Conservation (phyloP, 2,113 vertebrate genomes). For the Prionailurus viverrinus region DNA sequence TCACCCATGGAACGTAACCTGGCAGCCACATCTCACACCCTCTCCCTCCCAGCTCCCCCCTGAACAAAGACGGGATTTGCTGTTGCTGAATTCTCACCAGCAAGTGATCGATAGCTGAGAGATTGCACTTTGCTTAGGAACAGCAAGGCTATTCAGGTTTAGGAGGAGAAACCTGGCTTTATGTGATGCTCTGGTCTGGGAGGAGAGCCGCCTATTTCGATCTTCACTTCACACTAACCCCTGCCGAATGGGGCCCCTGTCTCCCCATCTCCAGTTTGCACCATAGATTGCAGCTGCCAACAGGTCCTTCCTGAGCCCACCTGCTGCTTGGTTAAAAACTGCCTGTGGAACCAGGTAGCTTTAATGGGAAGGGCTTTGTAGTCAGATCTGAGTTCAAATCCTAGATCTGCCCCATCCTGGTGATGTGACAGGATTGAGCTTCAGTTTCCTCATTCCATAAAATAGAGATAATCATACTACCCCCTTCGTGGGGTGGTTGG, state of each 20-base stretch:
- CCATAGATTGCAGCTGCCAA: neutral
- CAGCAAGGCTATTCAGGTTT: neutral
- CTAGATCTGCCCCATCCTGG: accelerated
- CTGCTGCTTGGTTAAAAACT: neutral
- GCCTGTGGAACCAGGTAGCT: neutral
- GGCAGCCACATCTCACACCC: accelerated
- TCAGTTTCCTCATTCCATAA: neutral
- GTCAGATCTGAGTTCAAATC: neutral
- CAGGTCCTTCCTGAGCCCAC: neutral
- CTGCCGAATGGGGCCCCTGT: accelerated
- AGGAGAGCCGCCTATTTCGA: too few species aligned
- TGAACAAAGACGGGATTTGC: accelerated
- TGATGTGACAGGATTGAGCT: neutral
- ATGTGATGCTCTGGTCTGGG: neutral
- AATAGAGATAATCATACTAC: neutral
- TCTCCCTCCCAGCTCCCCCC: neutral
- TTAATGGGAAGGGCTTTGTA: neutral
- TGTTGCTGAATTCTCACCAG: neutral
- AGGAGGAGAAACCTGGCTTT: neutral
- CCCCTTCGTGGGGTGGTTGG: accelerated
- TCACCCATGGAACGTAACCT: too few species aligned
- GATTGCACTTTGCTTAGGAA: neutral
- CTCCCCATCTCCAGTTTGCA: neutral
- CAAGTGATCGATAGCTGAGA: neutral
- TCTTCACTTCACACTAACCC: too few species aligned